These are phyloP conservation scores for Pluvianellus socialis DNA, from an alignment of 2,113 vertebrate genomes.

Conservation along the genomic window DNA sequence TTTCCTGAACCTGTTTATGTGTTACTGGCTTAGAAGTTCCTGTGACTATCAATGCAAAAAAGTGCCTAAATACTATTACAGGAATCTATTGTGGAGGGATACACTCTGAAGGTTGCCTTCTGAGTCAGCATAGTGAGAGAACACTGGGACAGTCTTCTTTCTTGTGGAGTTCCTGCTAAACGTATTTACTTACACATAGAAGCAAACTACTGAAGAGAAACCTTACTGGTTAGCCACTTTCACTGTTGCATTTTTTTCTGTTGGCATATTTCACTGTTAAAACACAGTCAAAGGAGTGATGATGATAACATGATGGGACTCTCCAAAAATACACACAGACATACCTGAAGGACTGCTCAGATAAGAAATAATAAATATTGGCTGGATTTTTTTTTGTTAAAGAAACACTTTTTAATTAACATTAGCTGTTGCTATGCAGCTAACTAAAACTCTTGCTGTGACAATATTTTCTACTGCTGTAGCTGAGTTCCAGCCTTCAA, in stretches of 20 bases:
- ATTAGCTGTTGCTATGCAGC: not conserved
- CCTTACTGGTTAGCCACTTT: not conserved
- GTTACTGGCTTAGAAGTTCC: not conserved
- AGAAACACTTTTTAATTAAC: not conserved
- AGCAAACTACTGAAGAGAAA: not conserved
- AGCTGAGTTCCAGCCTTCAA: not conserved
- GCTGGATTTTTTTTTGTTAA: not conserved
- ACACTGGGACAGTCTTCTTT: not conserved
- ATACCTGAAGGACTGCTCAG: not conserved
- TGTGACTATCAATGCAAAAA: not conserved
- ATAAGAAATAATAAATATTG: not conserved
- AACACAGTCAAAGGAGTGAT: not conserved
- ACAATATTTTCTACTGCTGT: not conserved
- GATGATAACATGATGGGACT: not conserved
- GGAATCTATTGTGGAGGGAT: not conserved
- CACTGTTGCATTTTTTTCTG: not conserved
- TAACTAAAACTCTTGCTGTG: not conserved
- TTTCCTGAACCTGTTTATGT: not conserved
- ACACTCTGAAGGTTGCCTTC: not conserved
- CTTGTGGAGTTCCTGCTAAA: not conserved
- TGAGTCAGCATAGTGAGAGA: not conserved
- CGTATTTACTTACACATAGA: not conserved
- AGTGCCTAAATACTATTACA: not conserved
- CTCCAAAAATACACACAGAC: not conserved
- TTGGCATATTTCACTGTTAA: not conserved